These are phyloP conservation scores for Hormaphis cornu DNA, from an alignment of 1,140 invertebrate species.

Conservation along the genomic window DNA sequence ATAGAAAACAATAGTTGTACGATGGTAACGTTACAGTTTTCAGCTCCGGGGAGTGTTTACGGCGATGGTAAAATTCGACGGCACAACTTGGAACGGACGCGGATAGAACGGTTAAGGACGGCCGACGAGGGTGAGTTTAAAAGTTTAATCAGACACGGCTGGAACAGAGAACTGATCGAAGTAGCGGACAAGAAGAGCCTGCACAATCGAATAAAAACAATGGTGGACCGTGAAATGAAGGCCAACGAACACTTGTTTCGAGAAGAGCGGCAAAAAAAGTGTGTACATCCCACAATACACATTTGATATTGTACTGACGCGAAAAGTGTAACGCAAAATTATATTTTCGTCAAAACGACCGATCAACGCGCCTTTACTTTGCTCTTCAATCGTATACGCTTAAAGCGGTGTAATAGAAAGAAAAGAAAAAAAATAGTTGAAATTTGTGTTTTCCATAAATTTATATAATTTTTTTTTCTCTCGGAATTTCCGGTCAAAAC, in stretches of 20 bases:
- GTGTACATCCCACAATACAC: background rate
- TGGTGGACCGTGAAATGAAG: conserved; percentile 23
- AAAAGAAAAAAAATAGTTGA: no score
- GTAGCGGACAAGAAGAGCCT: background rate
- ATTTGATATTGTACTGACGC: no score
- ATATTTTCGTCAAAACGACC: no score
- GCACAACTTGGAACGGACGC: background rate
- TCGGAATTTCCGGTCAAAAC: no score
- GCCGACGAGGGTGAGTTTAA: background rate
- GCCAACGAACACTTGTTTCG: conserved; percentile 8
- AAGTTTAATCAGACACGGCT: background rate
- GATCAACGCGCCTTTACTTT: no score
- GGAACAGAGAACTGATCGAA: background rate
- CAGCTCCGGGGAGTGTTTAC: background rate
- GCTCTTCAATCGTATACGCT: no score
- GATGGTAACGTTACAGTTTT: no score
- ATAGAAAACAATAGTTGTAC: no score
- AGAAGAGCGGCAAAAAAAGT: background rate
- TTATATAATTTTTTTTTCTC: no score
- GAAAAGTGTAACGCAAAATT: no score
- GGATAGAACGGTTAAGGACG: background rate
- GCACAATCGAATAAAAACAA: conserved; percentile 1
- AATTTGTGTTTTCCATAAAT: no score
- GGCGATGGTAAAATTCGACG: conserved; percentile 1
- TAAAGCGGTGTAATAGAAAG: no score